phyloP scores from a whole-genome alignment of 2,797 vertebrate genomes.

The Acridotheres tristis region DNA sequence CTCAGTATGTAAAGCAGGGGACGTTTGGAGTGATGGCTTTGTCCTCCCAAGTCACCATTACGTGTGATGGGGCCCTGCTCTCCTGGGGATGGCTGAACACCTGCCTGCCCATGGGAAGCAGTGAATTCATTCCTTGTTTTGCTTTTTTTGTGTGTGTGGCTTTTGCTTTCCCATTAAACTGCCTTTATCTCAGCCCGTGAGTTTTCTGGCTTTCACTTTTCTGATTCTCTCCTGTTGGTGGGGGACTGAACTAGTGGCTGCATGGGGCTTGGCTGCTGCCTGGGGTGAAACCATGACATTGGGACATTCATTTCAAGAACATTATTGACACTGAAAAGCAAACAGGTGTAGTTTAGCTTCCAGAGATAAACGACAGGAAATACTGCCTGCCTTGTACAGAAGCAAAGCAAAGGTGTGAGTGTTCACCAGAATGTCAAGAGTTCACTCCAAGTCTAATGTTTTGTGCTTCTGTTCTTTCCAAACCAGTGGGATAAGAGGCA shows the following conservation, averaged over 20 bases:
- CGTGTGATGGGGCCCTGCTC: neutral
- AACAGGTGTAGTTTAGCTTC: neutral
- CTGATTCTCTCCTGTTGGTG: neutral
- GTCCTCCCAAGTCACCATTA: neutral
- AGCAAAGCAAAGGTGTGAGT: neutral
- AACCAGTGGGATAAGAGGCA: neutral
- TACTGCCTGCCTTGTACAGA: neutral
- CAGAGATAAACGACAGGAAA: neutral
- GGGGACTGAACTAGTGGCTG: neutral
- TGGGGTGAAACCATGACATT: neutral
- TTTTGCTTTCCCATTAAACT: neutral
- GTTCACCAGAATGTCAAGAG: neutral
- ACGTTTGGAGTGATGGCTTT: neutral
- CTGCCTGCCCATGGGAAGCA: neutral
- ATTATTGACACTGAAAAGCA: neutral
- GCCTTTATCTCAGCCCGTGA: neutral
- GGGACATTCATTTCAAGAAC: neutral
- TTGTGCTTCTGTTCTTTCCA: neutral
- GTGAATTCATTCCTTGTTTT: neutral
- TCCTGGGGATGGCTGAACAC: neutral
- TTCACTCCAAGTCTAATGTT: neutral
- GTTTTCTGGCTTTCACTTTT: neutral
- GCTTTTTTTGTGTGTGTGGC: neutral
- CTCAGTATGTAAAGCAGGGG: neutral
- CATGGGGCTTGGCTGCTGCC: neutral